Evolutionary conservation across 2,888 invertebrate species (phyloP), one percentile per base, ranked within the genome.

Genomic region (Melanostoma mellinum): DNA sequence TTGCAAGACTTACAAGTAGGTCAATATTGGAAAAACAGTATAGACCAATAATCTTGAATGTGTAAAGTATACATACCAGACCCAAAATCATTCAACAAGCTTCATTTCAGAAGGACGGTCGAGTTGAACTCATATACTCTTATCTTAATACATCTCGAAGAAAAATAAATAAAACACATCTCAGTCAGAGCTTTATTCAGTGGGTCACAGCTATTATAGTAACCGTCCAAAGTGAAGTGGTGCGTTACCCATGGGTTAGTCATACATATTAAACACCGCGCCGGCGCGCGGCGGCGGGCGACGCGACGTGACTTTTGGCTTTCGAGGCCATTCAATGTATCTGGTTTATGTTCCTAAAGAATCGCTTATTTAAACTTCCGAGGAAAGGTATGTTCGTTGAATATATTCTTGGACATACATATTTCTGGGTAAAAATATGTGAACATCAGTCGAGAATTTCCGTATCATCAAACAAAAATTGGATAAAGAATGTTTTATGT

Each of bases 291-390:
- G 20, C 20, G 20, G 20, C 32, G 33, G 20, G 61, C 35, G 48
- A 44, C 36, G 42, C 40, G 56, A 80, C 80, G 80, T 80, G 79
- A 80, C 68, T 75, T 68, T 44, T 63, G 56, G 20, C 33, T 75
- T 61, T 80, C 75, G 63, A 75, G 79, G 79, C 69, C 67, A 80
- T 63, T 58, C 52, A 44, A 80, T 80, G 68, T 79, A 52, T 52
- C 69, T 58, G 69, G 75, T 63, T 69, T 71, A 20, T 73, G 38
- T 40, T 44, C 75, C 40, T 10, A 48, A 78, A 48, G 60, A 63
- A 68, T 63, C 52, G 65, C 58, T 55, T 33, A 72, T 65, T 61
- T 56, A 6, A 36, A 40, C 44, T 53, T 38, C n/a, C 6, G 9
- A 68, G 33, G 65, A 50, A 10, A 33, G 8, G 3, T 67, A 20